Base-by-base conservation (phyloP, 1,140 invertebrate genomes). In the Elymnias hypermnestra region DNA sequence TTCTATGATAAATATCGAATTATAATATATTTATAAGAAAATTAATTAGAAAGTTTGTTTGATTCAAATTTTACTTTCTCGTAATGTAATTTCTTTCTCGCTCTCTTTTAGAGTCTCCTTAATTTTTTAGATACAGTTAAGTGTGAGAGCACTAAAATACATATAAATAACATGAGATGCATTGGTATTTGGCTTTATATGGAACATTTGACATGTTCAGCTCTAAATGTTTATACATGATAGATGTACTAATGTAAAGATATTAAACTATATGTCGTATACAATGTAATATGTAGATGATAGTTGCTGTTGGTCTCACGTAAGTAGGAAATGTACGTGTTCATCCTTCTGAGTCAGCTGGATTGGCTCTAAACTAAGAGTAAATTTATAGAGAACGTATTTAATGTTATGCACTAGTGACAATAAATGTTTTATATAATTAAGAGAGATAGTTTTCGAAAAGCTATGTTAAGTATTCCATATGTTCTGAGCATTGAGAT, bases 141-240 rank as follows among this genome's bases (percentile, higher is more conserved):
- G 55, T 57, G 51, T 58, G 43, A 51, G 53, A 55, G 53, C 57
- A 66, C 54, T 63, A 8, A 49, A 57, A 66, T 63, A 67, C 50
- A 65, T 77, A 81, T 79, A 73, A 77, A 75, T 82, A 79, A 76
- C 68, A 84, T 57, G 63, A 77, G 71, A 84, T 84, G 81, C 81
- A 84, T 83, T 84, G 81, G 81, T 84, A 84, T 73, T 78, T 79
- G 81, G 81, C 81, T 84, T 84, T 84, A 83, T 76, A 72, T 51
- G 64, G 74, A 74, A 79, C 74, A 75, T 76, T 65, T 63, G 60
- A 62, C 63, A 73, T 82, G 76, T 81, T 78, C 78, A 65, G 57
- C 65, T 69, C 67, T 79, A 74, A 83, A 64, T 81, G 71, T 83
- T 78, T 70, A 72, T 72, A 77, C 59, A 63, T 61, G 53, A 58